Conservation (phyloP, 2,113 vertebrate genomes). For the Poeciliopsis turrubarensis region DNA sequence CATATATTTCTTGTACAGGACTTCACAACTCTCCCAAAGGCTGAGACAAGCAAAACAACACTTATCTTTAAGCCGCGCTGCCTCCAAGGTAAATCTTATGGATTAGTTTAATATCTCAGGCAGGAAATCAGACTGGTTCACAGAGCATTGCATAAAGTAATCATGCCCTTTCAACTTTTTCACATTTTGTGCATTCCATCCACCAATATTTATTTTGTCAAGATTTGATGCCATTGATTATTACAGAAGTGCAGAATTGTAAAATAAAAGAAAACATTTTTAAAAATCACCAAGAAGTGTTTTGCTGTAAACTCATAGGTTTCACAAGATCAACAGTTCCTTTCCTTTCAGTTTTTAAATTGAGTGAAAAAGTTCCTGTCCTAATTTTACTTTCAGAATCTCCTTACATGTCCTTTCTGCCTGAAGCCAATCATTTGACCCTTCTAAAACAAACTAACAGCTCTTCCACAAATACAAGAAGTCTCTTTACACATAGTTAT, state of each 20-base stretch:
- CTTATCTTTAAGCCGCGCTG: not conserved
- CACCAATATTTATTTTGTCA: not conserved
- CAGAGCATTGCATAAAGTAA: not conserved
- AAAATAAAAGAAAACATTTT: not conserved
- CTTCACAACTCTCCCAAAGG: not conserved
- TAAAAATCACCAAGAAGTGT: too few relatives aligned
- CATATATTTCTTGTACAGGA: not conserved
- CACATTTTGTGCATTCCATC: not conserved
- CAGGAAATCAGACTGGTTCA: not conserved
- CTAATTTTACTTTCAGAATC: too few relatives aligned
- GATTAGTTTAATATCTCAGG: not conserved
- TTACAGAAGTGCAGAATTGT: not conserved
- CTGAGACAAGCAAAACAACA: not conserved
- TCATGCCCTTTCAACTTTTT: not conserved
- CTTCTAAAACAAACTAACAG: too few relatives aligned
- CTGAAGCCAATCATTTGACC: too few relatives aligned
- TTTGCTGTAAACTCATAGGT: too few relatives aligned
- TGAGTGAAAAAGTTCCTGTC: too few relatives aligned
- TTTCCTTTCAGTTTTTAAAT: too few relatives aligned
- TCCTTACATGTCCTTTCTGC: too few relatives aligned
- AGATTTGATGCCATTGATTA: not conserved
- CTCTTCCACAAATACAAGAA: too few relatives aligned
- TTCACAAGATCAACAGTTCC: too few relatives aligned
- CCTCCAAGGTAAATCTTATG: not conserved
- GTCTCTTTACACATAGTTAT: too few relatives aligned